Base-by-base conservation (phyloP, 2,113 vertebrate species). In the Solenodon paradoxus region DNA sequence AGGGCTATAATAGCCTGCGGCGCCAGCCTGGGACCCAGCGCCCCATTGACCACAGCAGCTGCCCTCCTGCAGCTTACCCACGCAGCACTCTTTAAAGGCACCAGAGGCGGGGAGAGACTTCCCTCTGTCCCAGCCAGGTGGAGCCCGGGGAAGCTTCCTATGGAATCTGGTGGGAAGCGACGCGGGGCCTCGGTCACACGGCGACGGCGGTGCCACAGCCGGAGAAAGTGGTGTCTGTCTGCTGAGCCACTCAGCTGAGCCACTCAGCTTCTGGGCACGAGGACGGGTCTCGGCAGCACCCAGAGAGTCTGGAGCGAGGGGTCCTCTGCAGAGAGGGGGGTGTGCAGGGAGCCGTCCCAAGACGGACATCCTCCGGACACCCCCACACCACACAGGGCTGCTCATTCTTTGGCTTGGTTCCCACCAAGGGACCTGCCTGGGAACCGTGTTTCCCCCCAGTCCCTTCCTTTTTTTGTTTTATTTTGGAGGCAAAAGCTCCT, bases 391-490 rank as follows among this genome's bases (percentile, higher is more conserved):
- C 71, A 49, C 19, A 0, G 26, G 24, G 47, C 81, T 35, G 16
- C 22, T 59, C 22, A 83, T 47, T n/a, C 75, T 82, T 71, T 72
- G 87, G 87, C 82, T 4, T 57, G 16, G 22, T 63, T 86, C 83
- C 90, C 35, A 71, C 3, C 12, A 61, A n/a, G 45, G 42, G 51
- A n/a, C 64, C 72, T 84, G 71, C 84, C 74, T 77, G 59, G 90
- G 35, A 93, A 55, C n/a, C 69, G 51, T 59, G 11, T 17, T 66
- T 57, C 47, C 45, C 57, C 61, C 57, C 78, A 28, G 35, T 82
- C 74, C 88, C 28, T 95, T 95, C 28, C 53, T 95, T 81, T 66
- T 59, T 59, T 83, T 51, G 47, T 66, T 51, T 85, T n/a, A 15
- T 75, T 96, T 90, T 83, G 85, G 40, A 45, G 53, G 5, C 51